phyloP scores from a whole-genome alignment of 2,797 vertebrate genomes.

The Thunnus albacares region DNA sequence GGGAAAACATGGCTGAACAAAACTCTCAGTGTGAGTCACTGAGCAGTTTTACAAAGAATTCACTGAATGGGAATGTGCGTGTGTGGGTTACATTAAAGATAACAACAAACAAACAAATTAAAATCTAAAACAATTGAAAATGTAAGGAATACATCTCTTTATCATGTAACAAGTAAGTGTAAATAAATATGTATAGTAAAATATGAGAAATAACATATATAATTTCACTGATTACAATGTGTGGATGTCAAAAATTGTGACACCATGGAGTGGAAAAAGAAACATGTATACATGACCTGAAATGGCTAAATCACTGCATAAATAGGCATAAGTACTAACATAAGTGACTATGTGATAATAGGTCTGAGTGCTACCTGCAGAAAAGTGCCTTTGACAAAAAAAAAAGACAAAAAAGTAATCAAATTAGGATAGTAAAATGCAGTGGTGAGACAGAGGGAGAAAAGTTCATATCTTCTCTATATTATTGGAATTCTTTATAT shows the following conservation, averaged over 20 bases:
- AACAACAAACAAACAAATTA: background rate
- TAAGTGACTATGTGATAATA: background rate
- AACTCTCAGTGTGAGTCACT: constrained; percentile 3
- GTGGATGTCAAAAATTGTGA: background rate
- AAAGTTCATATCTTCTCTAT: background rate
- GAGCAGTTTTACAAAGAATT: constrained; percentile 7
- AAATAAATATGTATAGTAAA: background rate
- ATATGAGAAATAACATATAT: background rate
- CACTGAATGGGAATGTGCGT: background rate
- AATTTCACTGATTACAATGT: background rate
- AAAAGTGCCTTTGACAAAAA: background rate
- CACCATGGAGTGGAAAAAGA: background rate
- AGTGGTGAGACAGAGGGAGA: background rate
- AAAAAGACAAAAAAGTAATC: too few relatives aligned
- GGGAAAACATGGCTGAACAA: constrained; percentile 27
- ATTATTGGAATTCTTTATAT: constrained; percentile 18
- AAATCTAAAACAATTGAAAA: background rate
- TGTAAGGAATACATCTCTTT: background rate
- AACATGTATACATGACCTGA: background rate
- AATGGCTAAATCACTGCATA: background rate
- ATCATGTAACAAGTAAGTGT: background rate
- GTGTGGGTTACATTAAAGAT: background rate
- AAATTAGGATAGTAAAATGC: background rate
- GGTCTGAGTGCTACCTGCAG: background rate
- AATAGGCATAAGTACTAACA: background rate